Base-by-base conservation (phyloP, 2,113 vertebrate genomes). In the Notothenia rossii region DNA sequence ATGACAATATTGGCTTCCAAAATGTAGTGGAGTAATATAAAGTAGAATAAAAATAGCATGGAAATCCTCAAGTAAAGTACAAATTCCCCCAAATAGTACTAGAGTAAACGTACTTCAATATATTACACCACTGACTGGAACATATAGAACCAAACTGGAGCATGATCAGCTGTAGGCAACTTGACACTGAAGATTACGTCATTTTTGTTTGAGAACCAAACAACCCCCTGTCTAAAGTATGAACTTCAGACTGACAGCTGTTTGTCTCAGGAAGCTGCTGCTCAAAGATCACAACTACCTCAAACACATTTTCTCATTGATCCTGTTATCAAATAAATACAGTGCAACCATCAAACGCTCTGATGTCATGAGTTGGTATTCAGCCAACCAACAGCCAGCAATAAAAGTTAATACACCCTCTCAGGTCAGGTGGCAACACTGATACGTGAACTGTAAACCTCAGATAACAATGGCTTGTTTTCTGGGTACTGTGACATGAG, bases 351-450 rank as follows among this genome's bases (percentile, higher is more conserved):
- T 17, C 10, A 33, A 2, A 36, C 3, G 14, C 4, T 17, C 1
- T 60, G 48, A 49, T 55, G 40, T 22, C 54, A 68, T 15, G 3
- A 36, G 55, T 55, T 22, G 17, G 17, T 15, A 15, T 60, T 40
- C 12, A 20, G 14, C 20, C 45, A 59, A 8, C 17, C 45, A 71
- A 59, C 45, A 59, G 20, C 33, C n/a, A 66, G 50, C 65, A 64
- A 74, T 81, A 81, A 81, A 65, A 7, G 14, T 58, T 4, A 50
- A 4, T 63, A 56, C 45, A 46, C 10, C 48, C 71, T 82, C 54
- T 49, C 1, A 69, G 29, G 50, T 58, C 56, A 63, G 17, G 56
- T 51, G 51, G 69, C 53, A 48, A 11, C 5, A 15, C 50, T 22
- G 75, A 67, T 67, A 67, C 49, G 43, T 63, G n/a, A 45, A 13